Percentiles rank a stretch among this genome's conserved stretches.
phyloP scores from a whole-genome alignment of 2,797 vertebrate species.

The Hephaestus fuliginosus region DNA sequence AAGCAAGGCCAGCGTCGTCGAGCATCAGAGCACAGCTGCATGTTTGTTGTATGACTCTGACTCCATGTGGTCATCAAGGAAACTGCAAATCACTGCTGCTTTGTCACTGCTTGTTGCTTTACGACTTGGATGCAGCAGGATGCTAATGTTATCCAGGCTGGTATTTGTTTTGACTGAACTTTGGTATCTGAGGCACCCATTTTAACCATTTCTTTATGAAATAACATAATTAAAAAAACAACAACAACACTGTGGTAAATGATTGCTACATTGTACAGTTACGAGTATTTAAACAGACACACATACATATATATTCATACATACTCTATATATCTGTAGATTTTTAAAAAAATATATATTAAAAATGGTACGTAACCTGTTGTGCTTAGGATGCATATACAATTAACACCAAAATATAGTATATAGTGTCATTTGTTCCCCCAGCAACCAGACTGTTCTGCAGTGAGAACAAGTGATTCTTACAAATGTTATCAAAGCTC shows the following conservation, averaged over 20 bases:
- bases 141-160: not conserved
- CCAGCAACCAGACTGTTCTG: not conserved
- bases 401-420: not conserved
- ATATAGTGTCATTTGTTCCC: not conserved
- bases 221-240: too few species aligned
- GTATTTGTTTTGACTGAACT: not conserved
- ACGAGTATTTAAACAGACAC: not conserved
- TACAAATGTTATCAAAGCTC: constrained; percentile 16
- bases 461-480: constrained; percentile 9
- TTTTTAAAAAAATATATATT: not conserved
- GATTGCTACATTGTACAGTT: not conserved
- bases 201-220: not conserved
- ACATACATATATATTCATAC: not conserved
- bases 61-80: constrained; percentile 74
- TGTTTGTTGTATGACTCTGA: constrained; percentile 78
- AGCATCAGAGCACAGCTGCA: constrained; percentile 25
- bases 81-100: constrained; percentile 65
- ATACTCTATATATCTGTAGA: not conserved
- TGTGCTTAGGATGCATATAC: not conserved
- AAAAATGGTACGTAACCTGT: not conserved
- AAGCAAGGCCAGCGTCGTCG: constrained; percentile 27
- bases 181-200: not conserved
- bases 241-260: not conserved
- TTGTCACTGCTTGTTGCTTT: constrained; percentile 10
- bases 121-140: constrained; percentile 2